These are phyloP conservation scores for Hemibagrus wyckioides DNA, from an alignment of 2,113 vertebrate species.

Conservation along the genomic window DNA sequence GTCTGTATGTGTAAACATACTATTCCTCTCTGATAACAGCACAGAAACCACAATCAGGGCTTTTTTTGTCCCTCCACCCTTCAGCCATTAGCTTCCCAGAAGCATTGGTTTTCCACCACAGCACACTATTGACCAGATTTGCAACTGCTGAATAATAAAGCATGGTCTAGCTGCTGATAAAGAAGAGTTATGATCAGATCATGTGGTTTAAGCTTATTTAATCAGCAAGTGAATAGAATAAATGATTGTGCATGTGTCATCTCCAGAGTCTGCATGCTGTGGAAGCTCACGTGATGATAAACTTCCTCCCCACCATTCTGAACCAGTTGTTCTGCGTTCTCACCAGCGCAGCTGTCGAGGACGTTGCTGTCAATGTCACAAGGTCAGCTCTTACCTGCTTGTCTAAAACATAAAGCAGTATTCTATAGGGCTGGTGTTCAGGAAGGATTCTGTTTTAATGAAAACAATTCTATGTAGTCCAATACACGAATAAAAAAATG, in stretches of 20 bases:
- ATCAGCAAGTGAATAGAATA: not conserved
- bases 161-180: not conserved
- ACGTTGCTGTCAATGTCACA: slow-evolving; percentile 96
- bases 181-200: not conserved
- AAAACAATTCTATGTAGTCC: not conserved
- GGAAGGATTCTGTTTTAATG: not conserved
- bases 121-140: slow-evolving; percentile 1
- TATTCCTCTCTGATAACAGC: slow-evolving; percentile 26
- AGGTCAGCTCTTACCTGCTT: slow-evolving; percentile 71
- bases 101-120: not conserved
- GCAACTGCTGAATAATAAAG: not conserved
- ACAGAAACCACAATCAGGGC: not conserved
- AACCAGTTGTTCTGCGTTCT: slow-evolving; percentile 97
- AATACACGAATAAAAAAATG: not conserved
- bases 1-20: slow-evolving; percentile 12
- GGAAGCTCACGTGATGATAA: slow-evolving; percentile 96
- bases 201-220: not conserved
- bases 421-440: not conserved
- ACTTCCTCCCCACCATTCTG: slow-evolving; percentile 92
- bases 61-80: slow-evolving; percentile 7
- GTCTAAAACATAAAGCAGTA: not conserved
- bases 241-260: not conserved
- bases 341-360: slow-evolving; percentile 87
- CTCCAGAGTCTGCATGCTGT: slow-evolving; percentile 91
- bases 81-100: slow-evolving; percentile 31